phyloP scores from a whole-genome alignment of 2,797 vertebrate genomes.

The Leptoclinus maculatus region DNA sequence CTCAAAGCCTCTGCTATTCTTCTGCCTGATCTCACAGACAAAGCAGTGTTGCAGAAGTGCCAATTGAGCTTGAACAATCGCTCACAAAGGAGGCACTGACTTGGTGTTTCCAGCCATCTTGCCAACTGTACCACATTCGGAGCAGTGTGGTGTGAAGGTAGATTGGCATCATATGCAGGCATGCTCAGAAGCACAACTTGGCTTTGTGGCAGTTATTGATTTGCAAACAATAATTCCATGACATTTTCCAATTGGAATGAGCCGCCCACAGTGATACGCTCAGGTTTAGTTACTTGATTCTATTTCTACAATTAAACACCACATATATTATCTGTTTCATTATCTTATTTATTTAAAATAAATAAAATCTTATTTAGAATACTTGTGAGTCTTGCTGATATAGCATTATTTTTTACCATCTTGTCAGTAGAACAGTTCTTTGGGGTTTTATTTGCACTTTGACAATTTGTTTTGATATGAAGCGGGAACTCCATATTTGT shows the following conservation, averaged over 20 bases:
- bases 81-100: constrained; percentile 75
- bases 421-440: not conserved
- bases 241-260: not conserved
- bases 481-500: too few relatives aligned
- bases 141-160: constrained; percentile 23
- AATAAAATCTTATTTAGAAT: not conserved
- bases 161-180: constrained; percentile 6
- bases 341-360: not conserved
- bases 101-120: constrained; percentile 53
- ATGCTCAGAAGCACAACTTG: not conserved
- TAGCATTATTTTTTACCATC: not conserved
- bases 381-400: too few relatives aligned
- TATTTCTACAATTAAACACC: not conserved
- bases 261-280: not conserved
- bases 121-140: constrained; percentile 45
- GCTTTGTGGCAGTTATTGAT: constrained; percentile 7
- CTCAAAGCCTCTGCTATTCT: constrained; percentile 77
- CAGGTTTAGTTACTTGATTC: not conserved
- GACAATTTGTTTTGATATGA: not conserved
- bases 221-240: not conserved
- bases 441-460: not conserved
- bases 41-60: constrained; percentile 74
- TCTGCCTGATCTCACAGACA: constrained; percentile 77
- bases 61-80: constrained; percentile 81
- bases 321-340: not conserved